Percentiles rank a stretch among this genome's conserved stretches.
Evolutionary conservation across 1,140 invertebrate species (phyloP).

Genomic region (Atta colombica): DNA sequence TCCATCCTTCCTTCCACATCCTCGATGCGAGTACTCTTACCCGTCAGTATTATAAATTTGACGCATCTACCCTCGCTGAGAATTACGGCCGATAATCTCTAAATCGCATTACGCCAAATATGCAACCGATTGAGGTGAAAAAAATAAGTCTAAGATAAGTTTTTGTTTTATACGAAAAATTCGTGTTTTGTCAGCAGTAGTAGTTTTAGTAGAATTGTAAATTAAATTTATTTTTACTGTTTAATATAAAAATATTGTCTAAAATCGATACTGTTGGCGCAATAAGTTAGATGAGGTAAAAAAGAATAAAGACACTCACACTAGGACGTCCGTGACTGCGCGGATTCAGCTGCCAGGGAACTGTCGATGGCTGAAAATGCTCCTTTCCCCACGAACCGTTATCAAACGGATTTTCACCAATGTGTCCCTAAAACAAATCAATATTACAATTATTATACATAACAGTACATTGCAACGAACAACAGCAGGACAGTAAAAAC

Average conservation of each 20-base stretch:
- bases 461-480: neutral
- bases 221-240: neutral
- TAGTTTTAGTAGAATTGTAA: neutral
- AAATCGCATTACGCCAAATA: slow-evolving; percentile 35
- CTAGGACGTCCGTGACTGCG: slow-evolving; percentile 83
- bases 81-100: slow-evolving; percentile 53
- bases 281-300: neutral
- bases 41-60: slow-evolving; percentile 85
- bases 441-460: neutral
- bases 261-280: neutral
- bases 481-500: neutral
- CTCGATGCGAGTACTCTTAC: slow-evolving; percentile 75
- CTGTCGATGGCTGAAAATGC: slow-evolving; percentile 84
- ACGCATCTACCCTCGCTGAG: slow-evolving; percentile 60
- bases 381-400: slow-evolving; percentile 86
- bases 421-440: slow-evolving; percentile 82
- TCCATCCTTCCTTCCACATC: slow-evolving; percentile 66
- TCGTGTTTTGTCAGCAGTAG: neutral
- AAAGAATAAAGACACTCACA: slow-evolving; percentile 78
- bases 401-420: slow-evolving; percentile 86
- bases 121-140: neutral
- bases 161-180: neutral
- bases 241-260: neutral
- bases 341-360: slow-evolving; percentile 85
- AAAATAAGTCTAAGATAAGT: slow-evolving; percentile 18